Evolutionary conservation across 2,797 vertebrate species (phyloP), one percentile per base, ranked within the genome.

Genomic region (Yasuhikotakia modesta): DNA sequence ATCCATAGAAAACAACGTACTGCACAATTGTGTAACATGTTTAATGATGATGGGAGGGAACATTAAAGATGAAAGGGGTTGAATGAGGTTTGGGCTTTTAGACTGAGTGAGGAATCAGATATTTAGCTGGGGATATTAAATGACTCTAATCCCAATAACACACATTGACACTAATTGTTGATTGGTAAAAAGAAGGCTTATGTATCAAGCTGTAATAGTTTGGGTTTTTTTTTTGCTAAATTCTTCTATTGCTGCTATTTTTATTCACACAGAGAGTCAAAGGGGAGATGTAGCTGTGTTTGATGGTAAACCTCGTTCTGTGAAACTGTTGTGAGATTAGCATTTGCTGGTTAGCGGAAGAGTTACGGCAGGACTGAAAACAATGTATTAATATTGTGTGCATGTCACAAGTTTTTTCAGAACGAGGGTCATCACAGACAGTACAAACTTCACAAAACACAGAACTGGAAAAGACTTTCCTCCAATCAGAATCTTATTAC

Each of bases 11-110:
- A 58, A 11, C 19, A 67, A 19, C 46, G 45, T 13, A 50, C 10
- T 2, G 19, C 57, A 53, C 1, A 16, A 70, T 64, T 17, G 70
- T 8, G 50, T 52, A 24, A 63, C 50, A 63, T 66, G 5, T 53
- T 32, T 64, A n/a, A n/a, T n/a, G n/a, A 53, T 22, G 43, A 70
- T 32, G 21, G 68, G 48, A 71, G 19, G 32, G 67, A 46, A 69
- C 13, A 46, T 53, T 50, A 55, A 39, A 70, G 19, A 77, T 70
- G 27, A 70, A 70, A 70, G 39, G 22, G 55, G n/a, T 35, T 17
- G 39, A 45, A 76, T 76, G 27, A 78, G 60, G 4, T 78, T 70
- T 52, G 13, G 58, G 67, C 76, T 78, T 78, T 78, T 77, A 77
- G 43, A 52, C 55, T 70, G 66, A 69, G 55, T 58, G 21, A 58